phyloP scores from a whole-genome alignment of 2,888 invertebrate genomes.

The Sympetrum striolatum region DNA sequence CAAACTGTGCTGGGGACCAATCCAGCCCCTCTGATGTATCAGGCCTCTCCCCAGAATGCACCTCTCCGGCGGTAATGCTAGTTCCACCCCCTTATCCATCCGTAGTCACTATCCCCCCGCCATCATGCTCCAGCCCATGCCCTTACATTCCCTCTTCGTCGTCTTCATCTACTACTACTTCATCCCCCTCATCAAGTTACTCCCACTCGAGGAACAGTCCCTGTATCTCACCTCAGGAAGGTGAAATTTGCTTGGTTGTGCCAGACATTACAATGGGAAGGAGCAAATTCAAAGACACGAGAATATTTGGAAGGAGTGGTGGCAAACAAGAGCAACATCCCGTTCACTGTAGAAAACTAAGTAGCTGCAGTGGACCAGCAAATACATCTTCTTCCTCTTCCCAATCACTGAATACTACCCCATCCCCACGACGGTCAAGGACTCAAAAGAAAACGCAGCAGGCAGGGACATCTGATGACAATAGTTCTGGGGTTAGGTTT shows the following conservation, averaged over 20 bases:
- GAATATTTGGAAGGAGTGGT: not conserved
- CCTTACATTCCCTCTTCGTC: slow-evolving; percentile 14
- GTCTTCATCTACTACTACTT: not conserved
- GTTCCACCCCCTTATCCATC: slow-evolving; percentile 52
- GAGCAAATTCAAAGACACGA: not conserved
- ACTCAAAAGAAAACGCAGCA: not conserved
- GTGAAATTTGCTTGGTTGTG: slow-evolving; percentile 34
- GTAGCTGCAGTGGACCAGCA: not conserved
- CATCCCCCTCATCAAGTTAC: not conserved
- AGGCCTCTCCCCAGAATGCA: slow-evolving; percentile 52
- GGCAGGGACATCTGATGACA: not conserved
- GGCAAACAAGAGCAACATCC: not conserved
- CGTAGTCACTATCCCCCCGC: not conserved
- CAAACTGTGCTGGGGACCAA: slow-evolving; percentile 35
- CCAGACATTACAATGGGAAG: slow-evolving; percentile 19
- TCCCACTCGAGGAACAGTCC: slow-evolving; percentile 14
- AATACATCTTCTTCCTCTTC: slow-evolving; percentile 5
- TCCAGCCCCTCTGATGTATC: slow-evolving; percentile 44
- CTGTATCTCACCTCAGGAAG: slow-evolving; percentile 7
- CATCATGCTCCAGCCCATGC: slow-evolving; percentile 16
- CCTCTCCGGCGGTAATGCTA: slow-evolving; percentile 52
- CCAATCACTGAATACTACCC: not conserved
- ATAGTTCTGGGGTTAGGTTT: not conserved
- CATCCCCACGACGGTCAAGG: not conserved
- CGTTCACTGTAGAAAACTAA: not conserved